Percentiles rank a stretch among this genome's conserved stretches.
Evolutionary conservation across 2,797 vertebrate species (phyloP).

Genomic region (Trichosurus vulpecula): DNA sequence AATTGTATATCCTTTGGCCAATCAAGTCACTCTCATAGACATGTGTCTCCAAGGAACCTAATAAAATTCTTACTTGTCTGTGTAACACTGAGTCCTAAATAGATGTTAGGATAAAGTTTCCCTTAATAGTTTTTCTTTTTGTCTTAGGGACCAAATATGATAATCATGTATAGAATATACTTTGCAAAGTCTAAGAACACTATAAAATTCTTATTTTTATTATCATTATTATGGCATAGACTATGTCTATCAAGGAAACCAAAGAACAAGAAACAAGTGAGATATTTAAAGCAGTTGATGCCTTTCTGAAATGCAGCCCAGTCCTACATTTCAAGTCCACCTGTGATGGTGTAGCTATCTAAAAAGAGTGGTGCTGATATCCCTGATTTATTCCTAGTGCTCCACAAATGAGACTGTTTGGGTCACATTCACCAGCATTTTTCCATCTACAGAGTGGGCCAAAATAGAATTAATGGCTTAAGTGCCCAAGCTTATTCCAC

Average conservation of each 20-base stretch:
- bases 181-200: background rate
- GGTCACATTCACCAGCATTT: conserved; percentile 58
- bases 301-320: background rate
- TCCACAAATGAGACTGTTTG: conserved; percentile 41
- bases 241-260: conserved; percentile 40
- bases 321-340: conserved; percentile 39
- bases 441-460: conserved; percentile 29
- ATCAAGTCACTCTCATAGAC: background rate
- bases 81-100: background rate
- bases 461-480: conserved; percentile 64
- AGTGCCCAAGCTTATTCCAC: conserved; percentile 60
- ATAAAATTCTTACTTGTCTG: background rate
- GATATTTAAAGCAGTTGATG: background rate
- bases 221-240: background rate
- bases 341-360: conserved; percentile 52
- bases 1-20: background rate
- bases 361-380: conserved; percentile 54
- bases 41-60: background rate
- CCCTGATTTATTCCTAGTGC: conserved; percentile 27
- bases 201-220: background rate
- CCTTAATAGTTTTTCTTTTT: background rate
- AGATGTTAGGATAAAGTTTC: background rate
- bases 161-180: background rate
- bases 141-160: background rate
- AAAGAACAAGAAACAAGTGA: conserved; percentile 54